A percentile compares a stretch with the other conserved stretches of the same genome.
These are phyloP conservation scores for Philantomba maxwellii DNA, from an alignment of 2,113 vertebrate genomes.

Conservation along the genomic window DNA sequence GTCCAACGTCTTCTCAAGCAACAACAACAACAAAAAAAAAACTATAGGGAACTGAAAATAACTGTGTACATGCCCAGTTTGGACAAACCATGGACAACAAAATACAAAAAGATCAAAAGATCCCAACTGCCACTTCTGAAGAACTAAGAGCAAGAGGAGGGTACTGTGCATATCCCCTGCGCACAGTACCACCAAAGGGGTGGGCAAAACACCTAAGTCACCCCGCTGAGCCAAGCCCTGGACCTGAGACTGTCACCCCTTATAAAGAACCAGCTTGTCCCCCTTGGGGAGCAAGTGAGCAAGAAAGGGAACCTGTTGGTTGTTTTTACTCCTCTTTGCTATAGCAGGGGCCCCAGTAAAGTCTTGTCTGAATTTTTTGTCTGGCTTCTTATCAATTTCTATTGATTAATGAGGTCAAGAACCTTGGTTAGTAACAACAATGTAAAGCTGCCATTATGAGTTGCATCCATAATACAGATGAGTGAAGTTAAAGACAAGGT, in stretches of 20 bases:
- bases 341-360: not conserved
- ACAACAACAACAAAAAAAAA: too few relatives aligned
- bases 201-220: not conserved
- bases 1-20: not conserved
- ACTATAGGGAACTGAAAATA: not conserved
- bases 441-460: not conserved
- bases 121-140: not conserved
- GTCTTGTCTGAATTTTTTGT: not conserved
- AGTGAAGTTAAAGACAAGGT: not conserved
- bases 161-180: not conserved
- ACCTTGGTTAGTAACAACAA: not conserved
- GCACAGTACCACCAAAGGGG: not conserved
- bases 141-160: not conserved
- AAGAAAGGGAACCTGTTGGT: not conserved
- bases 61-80: not conserved
- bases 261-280: not conserved
- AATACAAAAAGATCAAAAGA: not conserved
- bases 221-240: not conserved
- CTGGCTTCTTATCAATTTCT: not conserved
- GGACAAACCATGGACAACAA: not conserved
- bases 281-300: too few relatives aligned
- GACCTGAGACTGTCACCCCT: not conserved
- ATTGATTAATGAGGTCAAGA: not conserved
- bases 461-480: not conserved
- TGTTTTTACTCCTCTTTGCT: not conserved